Base-by-base conservation (phyloP, 2,113 vertebrate genomes). In the Neodon shergylaensis region DNA sequence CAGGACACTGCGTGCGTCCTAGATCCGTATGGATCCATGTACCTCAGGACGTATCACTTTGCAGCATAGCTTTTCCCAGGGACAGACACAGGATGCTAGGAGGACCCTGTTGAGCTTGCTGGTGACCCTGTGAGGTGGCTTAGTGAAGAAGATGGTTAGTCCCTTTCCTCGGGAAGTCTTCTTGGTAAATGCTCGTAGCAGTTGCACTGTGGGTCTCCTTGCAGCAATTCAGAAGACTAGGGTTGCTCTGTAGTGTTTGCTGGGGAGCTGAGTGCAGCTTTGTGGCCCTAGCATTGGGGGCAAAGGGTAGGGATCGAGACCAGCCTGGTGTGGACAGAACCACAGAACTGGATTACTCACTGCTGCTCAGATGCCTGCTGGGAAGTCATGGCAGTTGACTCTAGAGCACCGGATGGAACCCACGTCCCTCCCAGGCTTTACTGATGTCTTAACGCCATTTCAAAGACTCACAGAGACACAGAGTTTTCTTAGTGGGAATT, bases 1-100 rank as follows among this genome's bases (percentile, higher is more conserved):
- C 0, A 16, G 49, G 61, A 19, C 1, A 3, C 28, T 0, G 19
- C 17, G 1, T 19, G 19, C 22, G 1, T 19, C 79, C 63, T 3
- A 31, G 36, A 39, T 72, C 70, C 1, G 4, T n/a, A n/a, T 39
- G 36, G 70, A n/a, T 72, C 70, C 70, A 9, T 72, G 36, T 39
- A 8, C 70, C 36, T 72, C 70, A 72, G 21, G 3, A 13, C 9
- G n/a, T 16, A 1, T 33, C 9, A 0, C 52, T 33, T 61, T 58
- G 52, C 22, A 39, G n/a, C 19, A 1, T 17, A 2, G 11, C 21
- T 22, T 6, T 24, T 9, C 47, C 12, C 21, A 36, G 28, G 68
- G 77, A 39, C 39, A 47, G 85, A 76, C 54, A 6, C 4, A 11
- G 0, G 21, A 54, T n/a, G 19, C n/a, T 1, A 66, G 8, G 81